Evolutionary conservation across 2,888 invertebrate genomes (phyloP).

Genomic region (Nephrotoma flavescens): DNA sequence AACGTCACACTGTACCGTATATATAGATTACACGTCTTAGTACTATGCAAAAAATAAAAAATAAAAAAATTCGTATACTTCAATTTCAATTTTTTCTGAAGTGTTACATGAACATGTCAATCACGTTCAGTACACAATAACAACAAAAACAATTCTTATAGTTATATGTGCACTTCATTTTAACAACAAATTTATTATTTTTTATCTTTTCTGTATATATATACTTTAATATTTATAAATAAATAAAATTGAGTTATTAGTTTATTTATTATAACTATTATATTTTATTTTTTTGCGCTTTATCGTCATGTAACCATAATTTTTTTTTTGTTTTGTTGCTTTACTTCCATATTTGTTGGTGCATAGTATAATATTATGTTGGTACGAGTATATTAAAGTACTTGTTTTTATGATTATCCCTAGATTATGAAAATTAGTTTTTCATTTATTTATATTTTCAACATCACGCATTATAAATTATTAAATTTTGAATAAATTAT

Average conservation of each 20-base stretch:
- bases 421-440: neutral
- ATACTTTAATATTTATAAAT: neutral
- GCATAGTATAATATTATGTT: neutral
- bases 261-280: neutral
- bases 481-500: neutral
- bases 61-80: neutral
- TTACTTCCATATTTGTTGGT: neutral
- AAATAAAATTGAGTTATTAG: neutral
- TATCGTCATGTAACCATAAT: neutral
- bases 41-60: neutral
- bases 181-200: neutral
- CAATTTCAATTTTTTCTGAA: neutral
- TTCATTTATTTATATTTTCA: neutral
- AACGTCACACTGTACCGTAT: neutral
- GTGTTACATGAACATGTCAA: neutral
- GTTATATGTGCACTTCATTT: neutral
- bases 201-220: neutral
- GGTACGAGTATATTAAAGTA: neutral
- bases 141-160: neutral
- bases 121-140: neutral
- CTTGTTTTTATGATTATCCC: neutral
- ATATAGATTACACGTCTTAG: neutral
- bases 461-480: neutral
- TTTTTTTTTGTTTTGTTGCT: too few relatives aligned
- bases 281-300: neutral